Evolutionary conservation across 2,888 invertebrate species (phyloP).

Genomic region (Cheilosia vernalis): DNA sequence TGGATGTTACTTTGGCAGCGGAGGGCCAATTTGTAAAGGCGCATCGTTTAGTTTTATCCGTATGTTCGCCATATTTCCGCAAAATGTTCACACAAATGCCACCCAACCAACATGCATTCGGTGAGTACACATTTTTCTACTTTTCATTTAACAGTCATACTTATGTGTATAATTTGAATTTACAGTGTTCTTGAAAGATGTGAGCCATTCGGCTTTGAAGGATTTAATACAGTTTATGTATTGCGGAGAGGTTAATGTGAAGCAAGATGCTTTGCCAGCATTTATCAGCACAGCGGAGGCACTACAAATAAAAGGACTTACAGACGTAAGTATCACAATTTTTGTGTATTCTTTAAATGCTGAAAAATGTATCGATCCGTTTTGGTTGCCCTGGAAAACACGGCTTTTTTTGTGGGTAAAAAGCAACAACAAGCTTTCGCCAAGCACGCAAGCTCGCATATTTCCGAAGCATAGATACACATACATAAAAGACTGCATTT

Average conservation of each 20-base stretch:
- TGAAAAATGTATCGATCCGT: too few species aligned
- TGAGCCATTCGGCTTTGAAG: constrained; percentile 88
- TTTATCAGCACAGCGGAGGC: constrained; percentile 90
- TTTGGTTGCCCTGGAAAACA: constrained; percentile 1
- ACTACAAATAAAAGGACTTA: constrained; percentile 89
- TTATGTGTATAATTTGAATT: constrained; percentile 73
- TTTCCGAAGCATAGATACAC: not conserved
- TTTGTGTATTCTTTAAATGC: not conserved
- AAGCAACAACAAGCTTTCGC: constrained; percentile 1
- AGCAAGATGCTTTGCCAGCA: constrained; percentile 88
- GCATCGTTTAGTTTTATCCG: constrained; percentile 89
- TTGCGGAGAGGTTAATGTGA: constrained; percentile 89
- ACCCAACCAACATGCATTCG: constrained; percentile 88
- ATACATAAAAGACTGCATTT: not conserved
- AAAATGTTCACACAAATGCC: constrained; percentile 89
- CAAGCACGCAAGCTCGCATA: not conserved
- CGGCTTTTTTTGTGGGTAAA: not conserved
- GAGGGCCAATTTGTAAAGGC: constrained; percentile 89
- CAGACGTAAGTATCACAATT: constrained; percentile 84
- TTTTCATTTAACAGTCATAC: not conserved
- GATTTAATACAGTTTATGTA: constrained; percentile 90
- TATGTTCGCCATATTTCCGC: constrained; percentile 90
- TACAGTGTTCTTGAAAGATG: constrained; percentile 88
- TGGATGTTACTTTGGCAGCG: constrained; percentile 89
- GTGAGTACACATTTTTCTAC: constrained; percentile 79